Conservation (phyloP, 2,888 invertebrate species). For the Lycia hirtaria region DNA sequence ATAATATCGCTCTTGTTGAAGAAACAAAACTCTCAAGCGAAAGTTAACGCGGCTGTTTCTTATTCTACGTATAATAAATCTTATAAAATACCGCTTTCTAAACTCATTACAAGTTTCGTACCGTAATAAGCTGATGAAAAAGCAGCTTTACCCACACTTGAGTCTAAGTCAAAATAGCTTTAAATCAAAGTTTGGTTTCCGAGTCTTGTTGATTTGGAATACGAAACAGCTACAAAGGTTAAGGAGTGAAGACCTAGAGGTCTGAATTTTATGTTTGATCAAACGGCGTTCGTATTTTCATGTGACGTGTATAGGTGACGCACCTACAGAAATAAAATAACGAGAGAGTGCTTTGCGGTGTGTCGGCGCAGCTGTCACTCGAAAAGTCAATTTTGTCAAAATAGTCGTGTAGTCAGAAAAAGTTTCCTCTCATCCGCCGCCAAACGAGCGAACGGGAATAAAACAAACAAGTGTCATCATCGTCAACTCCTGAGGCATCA, state of each 20-base stretch:
- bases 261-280: not conserved
- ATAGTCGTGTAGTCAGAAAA: slow-evolving; percentile 63
- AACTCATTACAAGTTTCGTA: slow-evolving; percentile 43
- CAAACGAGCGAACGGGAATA: slow-evolving; percentile 72
- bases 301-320: slow-evolving; percentile 23
- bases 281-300: slow-evolving; percentile 8
- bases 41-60: slow-evolving; percentile 51
- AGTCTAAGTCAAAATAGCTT: slow-evolving; percentile 25
- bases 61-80: slow-evolving; percentile 55
- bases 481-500: slow-evolving; percentile 62
- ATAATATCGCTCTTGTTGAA: slow-evolving; percentile 59
- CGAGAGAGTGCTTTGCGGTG: slow-evolving; percentile 38
- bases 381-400: slow-evolving; percentile 76
- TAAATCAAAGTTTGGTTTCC: slow-evolving; percentile 21
- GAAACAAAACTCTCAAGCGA: slow-evolving; percentile 54
- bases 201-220: not conserved
- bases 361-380: slow-evolving; percentile 66
- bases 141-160: slow-evolving; percentile 28
- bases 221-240: not conserved
- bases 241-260: not conserved
- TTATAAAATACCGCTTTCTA: slow-evolving; percentile 46
- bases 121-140: slow-evolving; percentile 35
- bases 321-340: slow-evolving; percentile 34
- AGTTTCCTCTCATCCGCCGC: slow-evolving; percentile 65
- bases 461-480: slow-evolving; percentile 82